Base-by-base conservation (phyloP, 2,797 vertebrate species). In the Corythornis leucogaster region DNA sequence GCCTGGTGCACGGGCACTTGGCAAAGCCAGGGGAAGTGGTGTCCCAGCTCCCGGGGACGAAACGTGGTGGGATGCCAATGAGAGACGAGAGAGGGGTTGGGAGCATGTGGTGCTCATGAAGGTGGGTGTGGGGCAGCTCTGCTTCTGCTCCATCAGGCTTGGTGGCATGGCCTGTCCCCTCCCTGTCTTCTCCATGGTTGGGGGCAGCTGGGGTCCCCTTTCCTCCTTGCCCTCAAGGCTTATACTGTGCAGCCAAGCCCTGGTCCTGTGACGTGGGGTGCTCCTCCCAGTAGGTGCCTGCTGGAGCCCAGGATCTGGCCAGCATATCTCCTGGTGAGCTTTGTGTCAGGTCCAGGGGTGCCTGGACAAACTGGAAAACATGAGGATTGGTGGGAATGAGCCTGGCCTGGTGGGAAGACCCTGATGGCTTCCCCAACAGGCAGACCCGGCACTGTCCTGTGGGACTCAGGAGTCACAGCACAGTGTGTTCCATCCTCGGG, bases 231-330 rank as follows among this genome's bases (percentile, higher is more conserved):
- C 45, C 28, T 46, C 0, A 1, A 38, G 54, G 25, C 31, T 85
- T 15, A 8, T 8, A 15, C 30, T 19, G 0, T 5, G 5, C 31
- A 51, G 4, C 21, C 1, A 2, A 75, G 35, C 46, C n/a, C 13
- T 4, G 5, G 5, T 38, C 43, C 1, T 2, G 50, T 48, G 45
- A 40, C 15, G 14, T 17, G 28, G 21, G 61, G 9, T 28, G 48
- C n/a, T 64, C 9, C 33, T n/a, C 5, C 0, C 9, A 5, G 0
- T 2, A 26, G 12, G 10, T 40, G n/a, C 28, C 15, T 48, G 5
- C 48, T 45, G 30, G 31, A 48, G 61, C 22, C 61, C 59, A 4
- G 3, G 15, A 3, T 42, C 40, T 1, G 0, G 8, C 15, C 57
- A 75, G 28, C 28, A 15, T 30, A 67, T 68, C 63, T 85, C 17